Percentiles rank a stretch among this genome's conserved stretches.
phyloP scores from a whole-genome alignment of 2,113 vertebrate genomes.

The Micromys minutus region DNA sequence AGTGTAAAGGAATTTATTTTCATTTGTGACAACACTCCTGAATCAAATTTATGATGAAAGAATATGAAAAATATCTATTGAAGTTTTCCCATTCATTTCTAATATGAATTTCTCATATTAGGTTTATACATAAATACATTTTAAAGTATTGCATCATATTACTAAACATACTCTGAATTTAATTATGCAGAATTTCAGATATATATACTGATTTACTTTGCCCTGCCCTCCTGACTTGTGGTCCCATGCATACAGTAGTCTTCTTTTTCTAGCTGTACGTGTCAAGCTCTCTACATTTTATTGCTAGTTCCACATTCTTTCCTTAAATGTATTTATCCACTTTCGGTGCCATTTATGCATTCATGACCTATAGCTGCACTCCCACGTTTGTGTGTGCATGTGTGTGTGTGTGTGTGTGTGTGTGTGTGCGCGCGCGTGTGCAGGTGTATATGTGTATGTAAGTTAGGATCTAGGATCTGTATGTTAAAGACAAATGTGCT shows the following conservation, averaged over 20 bases:
- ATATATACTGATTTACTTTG: not conserved
- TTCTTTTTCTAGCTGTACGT: too few species aligned
- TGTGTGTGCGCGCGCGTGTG: not conserved
- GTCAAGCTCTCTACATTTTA: not conserved
- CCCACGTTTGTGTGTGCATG: not conserved
- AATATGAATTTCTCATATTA: not conserved
- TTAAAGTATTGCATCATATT: not conserved
- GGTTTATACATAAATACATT: not conserved
- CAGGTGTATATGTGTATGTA: not conserved
- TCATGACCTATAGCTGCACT: not conserved
- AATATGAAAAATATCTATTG: not conserved
- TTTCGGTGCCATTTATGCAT: too few species aligned
- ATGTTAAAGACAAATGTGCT: not conserved
- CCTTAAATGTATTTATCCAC: not conserved
- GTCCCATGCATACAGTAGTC: not conserved
- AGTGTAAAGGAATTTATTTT: conserved; percentile 22
- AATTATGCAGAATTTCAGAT: not conserved
- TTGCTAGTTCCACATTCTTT: not conserved
- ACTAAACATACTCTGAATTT: not conserved
- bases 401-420: too few species aligned
- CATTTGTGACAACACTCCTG: not conserved
- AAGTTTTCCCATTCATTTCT: not conserved
- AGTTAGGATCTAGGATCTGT: not conserved
- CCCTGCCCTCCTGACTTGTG: not conserved
- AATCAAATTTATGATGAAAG: not conserved